phyloP scores from a whole-genome alignment of 2,113 vertebrate genomes.

The Sebastes fasciatus region DNA sequence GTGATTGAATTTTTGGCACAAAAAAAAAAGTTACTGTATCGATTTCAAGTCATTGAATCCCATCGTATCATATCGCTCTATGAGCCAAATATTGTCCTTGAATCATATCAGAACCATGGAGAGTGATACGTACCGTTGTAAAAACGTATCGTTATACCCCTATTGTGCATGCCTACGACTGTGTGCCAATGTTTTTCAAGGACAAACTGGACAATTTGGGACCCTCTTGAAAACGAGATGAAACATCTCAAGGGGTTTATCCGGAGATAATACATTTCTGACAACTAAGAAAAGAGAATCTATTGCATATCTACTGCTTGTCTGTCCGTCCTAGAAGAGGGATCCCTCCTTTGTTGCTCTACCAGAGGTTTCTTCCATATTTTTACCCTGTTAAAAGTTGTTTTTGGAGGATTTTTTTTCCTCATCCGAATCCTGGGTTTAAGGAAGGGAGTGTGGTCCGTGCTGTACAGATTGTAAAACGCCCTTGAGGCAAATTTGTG shows the following conservation, averaged over 20 bases:
- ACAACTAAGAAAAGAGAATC: conserved; percentile 16
- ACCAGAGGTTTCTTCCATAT: neutral
- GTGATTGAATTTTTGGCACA: too few relatives aligned
- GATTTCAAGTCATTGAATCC: too few relatives aligned
- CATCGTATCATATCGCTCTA: too few relatives aligned
- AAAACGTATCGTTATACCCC: too few relatives aligned
- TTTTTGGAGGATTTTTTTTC: neutral
- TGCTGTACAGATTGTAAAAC: conserved; percentile 1
- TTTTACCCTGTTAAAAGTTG: neutral
- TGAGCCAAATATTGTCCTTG: too few relatives aligned
- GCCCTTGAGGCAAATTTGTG: neutral
- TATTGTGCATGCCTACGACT: neutral
- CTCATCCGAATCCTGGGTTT: neutral
- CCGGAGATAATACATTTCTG: neutral
- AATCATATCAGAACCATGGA: too few relatives aligned
- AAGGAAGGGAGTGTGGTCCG: neutral
- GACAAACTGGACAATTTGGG: conserved; percentile 12
- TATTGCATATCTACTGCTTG: neutral
- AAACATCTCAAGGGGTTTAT: neutral
- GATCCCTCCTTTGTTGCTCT: neutral
- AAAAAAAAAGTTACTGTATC: too few relatives aligned
- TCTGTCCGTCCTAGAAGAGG: too few relatives aligned
- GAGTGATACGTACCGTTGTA: too few relatives aligned
- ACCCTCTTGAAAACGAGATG: neutral
- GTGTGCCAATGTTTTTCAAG: conserved; percentile 7